phyloP scores from a whole-genome alignment of 2,888 invertebrate genomes.

The Acanthosoma haemorrhoidale region DNA sequence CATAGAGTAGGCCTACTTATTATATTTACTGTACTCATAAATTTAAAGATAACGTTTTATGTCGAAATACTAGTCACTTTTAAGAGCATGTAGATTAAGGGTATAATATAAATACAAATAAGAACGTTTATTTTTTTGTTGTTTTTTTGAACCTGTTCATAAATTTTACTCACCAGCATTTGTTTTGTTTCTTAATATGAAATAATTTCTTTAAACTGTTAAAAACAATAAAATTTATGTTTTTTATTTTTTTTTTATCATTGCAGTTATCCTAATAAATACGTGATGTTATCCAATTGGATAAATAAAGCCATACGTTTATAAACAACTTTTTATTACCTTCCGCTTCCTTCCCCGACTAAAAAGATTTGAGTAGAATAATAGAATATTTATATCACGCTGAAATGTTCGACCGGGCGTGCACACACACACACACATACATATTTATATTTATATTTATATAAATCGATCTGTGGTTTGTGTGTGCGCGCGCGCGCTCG shows the following conservation, averaged over 20 bases:
- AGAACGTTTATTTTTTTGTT: neutral
- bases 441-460: conserved; percentile 25
- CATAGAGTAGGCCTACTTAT: conserved; percentile 33
- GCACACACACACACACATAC: conserved; percentile 10
- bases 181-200: neutral
- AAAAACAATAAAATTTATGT: neutral
- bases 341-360: neutral
- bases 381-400: no score
- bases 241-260: neutral
- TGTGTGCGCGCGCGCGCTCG: no score
- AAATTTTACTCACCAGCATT: neutral
- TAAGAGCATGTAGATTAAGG: conserved; percentile 18
- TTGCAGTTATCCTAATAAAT: neutral
- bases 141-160: neutral
- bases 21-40: conserved; percentile 29
- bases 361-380: no score
- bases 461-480: conserved; percentile 16
- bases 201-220: no score
- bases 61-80: conserved; percentile 32
- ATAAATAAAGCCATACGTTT: conserved; percentile 23
- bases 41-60: conserved; percentile 22
- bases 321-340: neutral
- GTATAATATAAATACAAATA: neutral
- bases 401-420: no score
- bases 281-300: conserved; percentile 21